These are phyloP conservation scores for Amblyjoppa fuscipennis DNA, from an alignment of 2,888 invertebrate species.

Conservation along the genomic window DNA sequence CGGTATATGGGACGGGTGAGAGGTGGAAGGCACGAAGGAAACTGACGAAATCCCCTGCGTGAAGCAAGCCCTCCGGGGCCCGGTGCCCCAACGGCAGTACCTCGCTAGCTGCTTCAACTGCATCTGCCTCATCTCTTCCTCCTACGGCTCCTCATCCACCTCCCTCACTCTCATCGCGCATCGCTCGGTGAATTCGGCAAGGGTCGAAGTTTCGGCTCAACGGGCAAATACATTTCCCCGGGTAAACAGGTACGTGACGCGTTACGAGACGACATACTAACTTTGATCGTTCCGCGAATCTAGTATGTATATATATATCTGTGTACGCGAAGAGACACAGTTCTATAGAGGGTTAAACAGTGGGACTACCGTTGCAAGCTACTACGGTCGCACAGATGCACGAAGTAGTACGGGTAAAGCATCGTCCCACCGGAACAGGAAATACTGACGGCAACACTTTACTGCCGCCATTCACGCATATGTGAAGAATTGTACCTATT, in stretches of 20 bases:
- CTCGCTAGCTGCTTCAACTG: conserved; percentile 31
- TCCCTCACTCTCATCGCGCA: conserved; percentile 3
- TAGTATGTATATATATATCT: conserved; percentile 12
- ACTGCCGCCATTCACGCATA: neutral
- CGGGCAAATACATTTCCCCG: conserved; percentile 62
- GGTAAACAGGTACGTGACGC: conserved; percentile 69
- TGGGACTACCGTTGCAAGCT: neutral
- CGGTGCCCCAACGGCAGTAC: conserved; percentile 37
- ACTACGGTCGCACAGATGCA: neutral
- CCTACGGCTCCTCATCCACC: neutral
- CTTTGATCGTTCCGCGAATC: conserved; percentile 66
- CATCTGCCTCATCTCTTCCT: neutral
- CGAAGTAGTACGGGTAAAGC: neutral
- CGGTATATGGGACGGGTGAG: conserved; percentile 22
- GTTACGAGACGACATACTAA: conserved; percentile 61
- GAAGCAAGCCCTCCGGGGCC: conserved; percentile 44
- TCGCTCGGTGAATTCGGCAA: conserved; percentile 54
- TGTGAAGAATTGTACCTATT: neutral
- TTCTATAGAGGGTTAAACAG: neutral
- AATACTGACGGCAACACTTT: neutral
- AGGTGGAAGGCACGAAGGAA: conserved; percentile 1
- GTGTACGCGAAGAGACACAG: neutral
- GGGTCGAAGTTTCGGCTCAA: conserved; percentile 61
- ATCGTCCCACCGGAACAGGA: neutral
- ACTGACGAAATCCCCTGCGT: conserved; percentile 53